These are phyloP conservation scores for Aphrophora alni DNA, from an alignment of 2,888 invertebrate genomes.

Conservation along the genomic window DNA sequence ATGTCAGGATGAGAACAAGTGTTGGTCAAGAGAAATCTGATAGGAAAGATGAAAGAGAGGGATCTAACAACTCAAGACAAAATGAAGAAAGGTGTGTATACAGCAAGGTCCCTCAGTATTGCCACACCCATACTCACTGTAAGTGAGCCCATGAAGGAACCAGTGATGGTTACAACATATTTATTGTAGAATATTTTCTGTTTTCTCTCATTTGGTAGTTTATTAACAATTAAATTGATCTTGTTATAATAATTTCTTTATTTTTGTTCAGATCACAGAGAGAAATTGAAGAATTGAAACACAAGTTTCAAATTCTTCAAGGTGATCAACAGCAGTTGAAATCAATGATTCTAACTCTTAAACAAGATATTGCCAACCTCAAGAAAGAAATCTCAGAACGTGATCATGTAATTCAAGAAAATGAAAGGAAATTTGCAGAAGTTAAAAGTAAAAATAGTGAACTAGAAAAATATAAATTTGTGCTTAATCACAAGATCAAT, in stretches of 20 bases:
- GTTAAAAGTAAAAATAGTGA: constrained; percentile 85
- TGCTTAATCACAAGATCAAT: constrained; percentile 86
- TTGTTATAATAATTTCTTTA: not conserved
- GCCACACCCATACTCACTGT: too few relatives aligned
- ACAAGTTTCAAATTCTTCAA: constrained; percentile 66
- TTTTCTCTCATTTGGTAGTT: too few relatives aligned
- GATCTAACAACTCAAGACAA: too few relatives aligned
- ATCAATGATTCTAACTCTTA: constrained; percentile 72
- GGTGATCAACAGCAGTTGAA: constrained; percentile 76
- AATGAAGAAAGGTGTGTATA: too few relatives aligned
- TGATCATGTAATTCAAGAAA: constrained; percentile 82
- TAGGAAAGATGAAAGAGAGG: too few relatives aligned
- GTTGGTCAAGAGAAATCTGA: too few relatives aligned
- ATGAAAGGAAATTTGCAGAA: constrained; percentile 84
- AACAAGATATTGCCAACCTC: constrained; percentile 79
- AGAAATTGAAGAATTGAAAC: constrained; percentile 75
- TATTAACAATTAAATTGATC: not conserved
- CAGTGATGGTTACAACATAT: too few relatives aligned
- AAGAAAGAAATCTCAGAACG: constrained; percentile 86
- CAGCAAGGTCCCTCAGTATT: not conserved
- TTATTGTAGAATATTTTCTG: too few relatives aligned
- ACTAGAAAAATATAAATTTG: constrained; percentile 90
- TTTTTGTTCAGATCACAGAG: constrained; percentile 62
- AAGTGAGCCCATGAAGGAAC: not conserved
- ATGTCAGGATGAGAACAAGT: too few relatives aligned